Percentiles rank a stretch among this genome's conserved stretches.
These are phyloP conservation scores for Trematomus bernacchii DNA, from an alignment of 2,797 vertebrate genomes.

Conservation along the genomic window DNA sequence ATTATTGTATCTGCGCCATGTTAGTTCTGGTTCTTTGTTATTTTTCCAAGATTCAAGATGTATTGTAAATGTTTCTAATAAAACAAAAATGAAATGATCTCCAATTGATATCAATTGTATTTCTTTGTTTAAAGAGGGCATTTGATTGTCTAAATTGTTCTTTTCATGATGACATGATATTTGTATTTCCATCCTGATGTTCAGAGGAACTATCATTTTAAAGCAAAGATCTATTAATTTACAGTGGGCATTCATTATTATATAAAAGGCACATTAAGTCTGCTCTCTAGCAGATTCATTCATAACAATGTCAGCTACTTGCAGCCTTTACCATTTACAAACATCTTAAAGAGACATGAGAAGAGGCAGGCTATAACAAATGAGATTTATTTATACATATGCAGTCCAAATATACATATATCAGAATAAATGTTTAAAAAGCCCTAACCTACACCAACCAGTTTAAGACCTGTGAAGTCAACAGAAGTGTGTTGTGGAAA, in stretches of 20 bases:
- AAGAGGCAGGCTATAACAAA: conserved; percentile 75
- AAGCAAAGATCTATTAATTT: conserved; percentile 29
- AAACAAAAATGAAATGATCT: conserved; percentile 86
- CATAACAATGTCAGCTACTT: conserved; percentile 5
- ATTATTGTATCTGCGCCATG: conserved; percentile 90
- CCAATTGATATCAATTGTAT: conserved; percentile 33
- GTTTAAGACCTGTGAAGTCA: conserved; percentile 65
- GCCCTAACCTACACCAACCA: conserved; percentile 70
- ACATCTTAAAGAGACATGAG: conserved; percentile 36
- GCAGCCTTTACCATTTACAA: background rate
- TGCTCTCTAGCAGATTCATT: conserved; percentile 2
- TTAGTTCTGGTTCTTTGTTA: conserved; percentile 89
- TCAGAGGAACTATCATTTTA: conserved; percentile 9
- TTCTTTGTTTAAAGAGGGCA: background rate
- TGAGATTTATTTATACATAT: conserved; percentile 81
- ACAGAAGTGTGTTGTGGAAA: conserved; percentile 63
- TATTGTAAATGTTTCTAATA: conserved; percentile 93
- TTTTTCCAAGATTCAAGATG: conserved; percentile 89
- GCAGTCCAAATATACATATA: conserved; percentile 83
- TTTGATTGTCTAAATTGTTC: background rate
- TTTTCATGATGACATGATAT: background rate
- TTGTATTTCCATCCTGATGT: conserved; percentile 21
- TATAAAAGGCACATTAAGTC: conserved; percentile 1
- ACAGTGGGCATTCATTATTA: conserved; percentile 12
- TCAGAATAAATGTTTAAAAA: conserved; percentile 76